Evolutionary conservation across 1,140 invertebrate genomes (phyloP).

Genomic region (Eumeta japonica): DNA sequence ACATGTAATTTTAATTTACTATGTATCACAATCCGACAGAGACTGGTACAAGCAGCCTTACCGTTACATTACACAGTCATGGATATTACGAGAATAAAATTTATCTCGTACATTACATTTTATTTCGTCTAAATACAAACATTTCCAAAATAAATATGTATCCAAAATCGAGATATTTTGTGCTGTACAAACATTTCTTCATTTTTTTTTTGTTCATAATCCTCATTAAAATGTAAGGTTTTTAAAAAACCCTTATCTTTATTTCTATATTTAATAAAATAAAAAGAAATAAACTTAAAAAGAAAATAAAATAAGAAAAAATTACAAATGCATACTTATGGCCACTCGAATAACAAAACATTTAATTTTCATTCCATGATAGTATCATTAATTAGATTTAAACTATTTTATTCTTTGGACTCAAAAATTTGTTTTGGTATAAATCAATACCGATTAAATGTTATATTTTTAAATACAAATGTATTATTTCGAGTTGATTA

Average conservation of each 20-base stretch:
- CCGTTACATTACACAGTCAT: conserved; percentile 28
- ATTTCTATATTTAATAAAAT: too few species aligned
- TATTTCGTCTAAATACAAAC: neutral
- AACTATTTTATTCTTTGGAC: conserved; percentile 37
- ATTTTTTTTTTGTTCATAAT: too few species aligned
- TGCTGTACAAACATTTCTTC: too few species aligned
- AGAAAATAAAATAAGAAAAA: conserved; percentile 22
- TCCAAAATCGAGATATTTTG: neutral
- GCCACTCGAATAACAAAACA: conserved; percentile 23
- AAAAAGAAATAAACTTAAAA: too few species aligned
- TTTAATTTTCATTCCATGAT: conserved; percentile 21
- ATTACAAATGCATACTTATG: conserved; percentile 31
- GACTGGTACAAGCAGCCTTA: too few species aligned
- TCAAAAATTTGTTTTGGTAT: conserved; percentile 36
- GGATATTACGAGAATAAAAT: conserved; percentile 10
- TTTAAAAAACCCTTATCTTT: too few species aligned
- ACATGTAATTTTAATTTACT: too few species aligned
- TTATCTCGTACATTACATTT: conserved; percentile 15
- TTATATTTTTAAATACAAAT: too few species aligned
- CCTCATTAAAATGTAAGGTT: too few species aligned
- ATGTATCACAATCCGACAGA: too few species aligned
- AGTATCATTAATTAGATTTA: conserved; percentile 15
- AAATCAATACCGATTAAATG: conserved; percentile 27
- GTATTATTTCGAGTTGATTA: too few species aligned
- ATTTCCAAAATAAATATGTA: conserved; percentile 1